Conservation (phyloP, 2,113 vertebrate species). For the Tamias sibiricus region DNA sequence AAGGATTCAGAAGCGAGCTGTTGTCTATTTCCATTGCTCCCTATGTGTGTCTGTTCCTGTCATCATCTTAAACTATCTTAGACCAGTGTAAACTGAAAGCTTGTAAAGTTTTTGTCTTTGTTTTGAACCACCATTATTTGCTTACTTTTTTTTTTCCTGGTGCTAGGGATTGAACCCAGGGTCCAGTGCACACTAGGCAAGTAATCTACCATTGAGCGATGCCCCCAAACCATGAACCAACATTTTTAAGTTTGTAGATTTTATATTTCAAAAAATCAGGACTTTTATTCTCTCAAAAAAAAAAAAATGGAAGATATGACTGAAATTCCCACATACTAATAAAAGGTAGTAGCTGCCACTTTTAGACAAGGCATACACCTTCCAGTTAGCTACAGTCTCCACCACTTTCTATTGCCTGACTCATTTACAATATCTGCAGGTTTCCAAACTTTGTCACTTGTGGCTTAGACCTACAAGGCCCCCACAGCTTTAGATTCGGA, state of each 20-base stretch:
- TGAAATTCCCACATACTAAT: not conserved
- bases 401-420: not conserved
- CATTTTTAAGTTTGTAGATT: slow-evolving; percentile 34
- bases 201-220: not conserved
- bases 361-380: not conserved
- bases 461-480: not conserved
- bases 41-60: not conserved
- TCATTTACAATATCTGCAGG: not conserved
- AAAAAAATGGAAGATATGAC: not conserved
- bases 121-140: not conserved
- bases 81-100: not conserved
- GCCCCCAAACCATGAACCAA: not conserved
- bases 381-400: not conserved
- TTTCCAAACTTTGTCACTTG: slow-evolving; percentile 12
- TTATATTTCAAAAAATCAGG: slow-evolving; percentile 14
- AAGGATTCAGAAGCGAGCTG: not conserved
- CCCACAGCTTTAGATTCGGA: slow-evolving; percentile 30
- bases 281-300: slow-evolving; percentile 30
- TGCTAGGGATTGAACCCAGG: not conserved
- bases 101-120: not conserved
- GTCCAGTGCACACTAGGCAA: not conserved
- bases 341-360: not conserved
- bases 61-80: not conserved
- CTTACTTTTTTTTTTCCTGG: not conserved
- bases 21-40: not conserved